Base-by-base conservation (phyloP, 2,113 vertebrate genomes). In the Scomber japonicus region DNA sequence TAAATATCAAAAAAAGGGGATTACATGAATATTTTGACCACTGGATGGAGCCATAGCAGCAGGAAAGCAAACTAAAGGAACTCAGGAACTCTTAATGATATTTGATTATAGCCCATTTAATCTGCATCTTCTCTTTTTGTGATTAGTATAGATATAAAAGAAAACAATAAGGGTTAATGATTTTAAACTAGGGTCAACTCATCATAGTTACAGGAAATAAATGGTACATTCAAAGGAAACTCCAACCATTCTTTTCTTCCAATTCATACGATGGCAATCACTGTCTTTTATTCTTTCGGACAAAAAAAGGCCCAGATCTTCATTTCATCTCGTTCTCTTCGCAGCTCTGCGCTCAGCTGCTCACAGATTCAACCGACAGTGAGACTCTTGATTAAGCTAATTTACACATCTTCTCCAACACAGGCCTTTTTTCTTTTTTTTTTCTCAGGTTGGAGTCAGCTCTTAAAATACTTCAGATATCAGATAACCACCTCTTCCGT, bases 11-110 rank as follows among this genome's bases (percentile, higher is more conserved):
- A 27, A 27, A 9, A 40, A 40, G 35, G 7, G 9, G 6, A 40
- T 9, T 17, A 60, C 44, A 51, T 46, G 16, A 69, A 31, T 67
- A 11, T 40, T 10, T 44, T 57, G 40, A 76, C 78, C 86, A 84
- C 74, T 82, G 35, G 86, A n/a, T 86, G 83, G 88, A 7, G 63
- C 19, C 30, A 6, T 24, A 61, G 55, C 45, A 14, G 69, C 53
- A 82, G 68, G 3, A 60, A 72, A 73, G 8, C 0, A 45, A 50
- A 10, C 13, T 31, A 65, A 0, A 0, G 6, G 24, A 57, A 31
- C 12, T 0, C 44, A 3, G 0, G 21, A 31, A 2, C 6, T 27
- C 2, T n/a, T 44, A 16, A 10, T 17, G 19, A 15, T 27, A 12
- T 5, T 30, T 3, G 17, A 27, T 24, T 24, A 19, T 0, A 15